Evolutionary conservation across 2,113 vertebrate species (phyloP).

Genomic region (Oreocharis arfaki): DNA sequence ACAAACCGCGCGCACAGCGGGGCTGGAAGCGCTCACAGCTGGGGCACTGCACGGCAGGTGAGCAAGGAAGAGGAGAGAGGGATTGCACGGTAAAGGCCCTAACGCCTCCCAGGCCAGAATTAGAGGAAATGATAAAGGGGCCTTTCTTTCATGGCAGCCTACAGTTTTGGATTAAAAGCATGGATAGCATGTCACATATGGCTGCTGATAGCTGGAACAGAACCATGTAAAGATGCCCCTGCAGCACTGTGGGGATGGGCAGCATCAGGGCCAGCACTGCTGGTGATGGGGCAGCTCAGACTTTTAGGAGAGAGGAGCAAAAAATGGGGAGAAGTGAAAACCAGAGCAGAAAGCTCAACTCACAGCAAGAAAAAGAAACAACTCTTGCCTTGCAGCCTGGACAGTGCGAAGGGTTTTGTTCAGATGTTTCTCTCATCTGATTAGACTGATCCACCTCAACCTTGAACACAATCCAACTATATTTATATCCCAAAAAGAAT

Average conservation of each 20-base stretch:
- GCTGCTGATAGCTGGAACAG: not conserved
- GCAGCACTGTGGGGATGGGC: not conserved
- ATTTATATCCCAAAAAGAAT: not conserved
- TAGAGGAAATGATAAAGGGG: not conserved
- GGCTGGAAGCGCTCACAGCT: not conserved
- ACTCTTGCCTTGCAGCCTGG: not conserved
- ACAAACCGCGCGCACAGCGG: not conserved
- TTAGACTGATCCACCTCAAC: not conserved
- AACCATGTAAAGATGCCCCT: not conserved
- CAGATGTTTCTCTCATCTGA: not conserved
- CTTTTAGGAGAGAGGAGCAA: not conserved
- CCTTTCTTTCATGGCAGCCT: not conserved
- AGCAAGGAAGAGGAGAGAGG: not conserved
- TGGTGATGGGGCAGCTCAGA: not conserved
- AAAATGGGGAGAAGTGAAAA: not conserved
- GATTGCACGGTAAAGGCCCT: not conserved
- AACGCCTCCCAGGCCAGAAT: not conserved
- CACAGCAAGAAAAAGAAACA: not conserved
- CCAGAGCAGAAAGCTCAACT: not conserved
- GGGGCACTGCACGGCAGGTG: not conserved
- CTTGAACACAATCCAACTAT: not conserved
- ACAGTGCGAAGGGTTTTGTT: not conserved
- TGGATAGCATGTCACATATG: fast-evolving
- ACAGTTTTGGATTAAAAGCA: not conserved
- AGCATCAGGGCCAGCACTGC: not conserved